phyloP scores from a whole-genome alignment of 2,888 invertebrate genomes.

The Diabrotica balteata region DNA sequence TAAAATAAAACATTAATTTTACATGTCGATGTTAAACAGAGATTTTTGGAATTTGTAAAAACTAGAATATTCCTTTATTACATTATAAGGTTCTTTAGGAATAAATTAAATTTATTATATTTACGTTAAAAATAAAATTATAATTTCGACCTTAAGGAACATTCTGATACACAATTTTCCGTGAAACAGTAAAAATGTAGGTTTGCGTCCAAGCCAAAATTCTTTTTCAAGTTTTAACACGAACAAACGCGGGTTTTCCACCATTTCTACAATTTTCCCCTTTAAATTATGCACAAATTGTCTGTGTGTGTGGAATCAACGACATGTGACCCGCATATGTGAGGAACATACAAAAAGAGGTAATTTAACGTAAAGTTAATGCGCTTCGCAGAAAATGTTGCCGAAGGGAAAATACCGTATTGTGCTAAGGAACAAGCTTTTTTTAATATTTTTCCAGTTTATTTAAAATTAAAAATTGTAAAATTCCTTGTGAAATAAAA shows the following conservation, averaged over 20 bases:
- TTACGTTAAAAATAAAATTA: too few species aligned
- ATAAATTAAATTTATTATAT: too few species aligned
- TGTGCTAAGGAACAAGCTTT: neutral
- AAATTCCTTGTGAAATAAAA: too few species aligned
- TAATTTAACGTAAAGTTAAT: slow-evolving; percentile 4
- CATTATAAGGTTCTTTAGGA: too few species aligned
- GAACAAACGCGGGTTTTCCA: neutral
- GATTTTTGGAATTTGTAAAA: too few species aligned
- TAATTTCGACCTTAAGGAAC: too few species aligned
- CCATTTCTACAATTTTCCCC: neutral
- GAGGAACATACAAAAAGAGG: slow-evolving; percentile 1
- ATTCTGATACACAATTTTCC: too few species aligned
- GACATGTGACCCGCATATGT: neutral
- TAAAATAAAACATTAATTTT: too few species aligned
- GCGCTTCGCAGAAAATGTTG: neutral
- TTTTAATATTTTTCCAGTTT: neutral
- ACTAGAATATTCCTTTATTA: too few species aligned
- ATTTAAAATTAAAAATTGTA: too few species aligned
- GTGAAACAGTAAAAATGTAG: neutral
- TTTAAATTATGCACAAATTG: slow-evolving; percentile 9
- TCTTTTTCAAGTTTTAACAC: neutral
- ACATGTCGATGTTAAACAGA: too few species aligned
- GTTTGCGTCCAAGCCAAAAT: neutral
- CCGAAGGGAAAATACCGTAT: neutral
- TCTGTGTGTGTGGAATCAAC: slow-evolving; percentile 3